Base-by-base conservation (phyloP, 2,888 invertebrate species). In the Drosophila atroscutellata region DNA sequence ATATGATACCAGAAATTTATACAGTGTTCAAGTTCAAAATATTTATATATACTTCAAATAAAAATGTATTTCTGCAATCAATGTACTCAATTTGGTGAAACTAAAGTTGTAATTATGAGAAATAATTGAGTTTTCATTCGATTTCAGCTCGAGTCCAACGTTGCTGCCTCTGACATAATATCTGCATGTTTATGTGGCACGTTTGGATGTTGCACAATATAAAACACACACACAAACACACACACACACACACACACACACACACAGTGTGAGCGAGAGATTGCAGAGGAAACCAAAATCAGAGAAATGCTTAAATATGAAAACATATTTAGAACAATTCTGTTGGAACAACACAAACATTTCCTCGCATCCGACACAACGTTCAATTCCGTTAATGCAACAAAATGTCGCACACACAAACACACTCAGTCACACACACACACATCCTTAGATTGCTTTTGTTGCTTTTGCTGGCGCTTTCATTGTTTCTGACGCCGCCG, bases 371-470 rank as follows among this genome's bases (percentile, higher is more conserved):
- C 89, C 86, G 86, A 89, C 89, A 86, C 84, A 78, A 72, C 82
- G 80, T 86, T 87, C 86, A 90, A 86, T 86, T 86, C 89, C 90
- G 90, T 89, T 86, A 86, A 89, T 89, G 89, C 87, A 90, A 77
- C 80, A 84, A 77, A 64, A 59, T 77, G 66, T 56, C 55, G 32
- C 32, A 54, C 59, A 54, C 49, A 55, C 24, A 34, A 42, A 39
- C n/a, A 58, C 34, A 55, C 13, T 42, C 36, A 47, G 36, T 58
- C 13, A 51, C 9, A 15, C 13, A 26, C 24, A 47, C 68, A 64
- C 49, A 54, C 20, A 55, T 50, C n/a, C 55, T 59, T 55, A 63
- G 45, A 70, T 61, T 68, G 54, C 56, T 73, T 61, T 67, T 79
- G 68, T 56, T 66, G 65, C 65, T 58, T 58, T 84, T 65, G 63